phyloP scores from a whole-genome alignment of 2,888 invertebrate species.

The Acrocyrtus sp. region DNA sequence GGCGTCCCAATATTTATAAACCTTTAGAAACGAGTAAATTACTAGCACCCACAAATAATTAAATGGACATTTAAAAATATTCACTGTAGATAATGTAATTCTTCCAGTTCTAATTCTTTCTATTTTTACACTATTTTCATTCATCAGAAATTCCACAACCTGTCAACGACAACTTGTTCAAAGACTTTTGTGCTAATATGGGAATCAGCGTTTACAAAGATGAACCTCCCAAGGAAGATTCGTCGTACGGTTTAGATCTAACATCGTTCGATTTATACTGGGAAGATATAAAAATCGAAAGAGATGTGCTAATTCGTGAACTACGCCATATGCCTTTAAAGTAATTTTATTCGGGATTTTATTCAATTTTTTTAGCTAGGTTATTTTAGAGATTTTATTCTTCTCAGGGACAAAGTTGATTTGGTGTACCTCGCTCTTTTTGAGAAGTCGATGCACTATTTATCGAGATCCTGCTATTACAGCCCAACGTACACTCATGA shows the following conservation, averaged over 20 bases:
- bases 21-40: constrained; percentile 36
- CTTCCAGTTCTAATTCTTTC: neutral
- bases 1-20: constrained; percentile 10
- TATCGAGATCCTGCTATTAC: constrained; percentile 45
- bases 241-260: constrained; percentile 18
- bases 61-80: too few relatives aligned
- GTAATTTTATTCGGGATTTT: constrained; percentile 1
- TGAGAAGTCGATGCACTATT: constrained; percentile 31
- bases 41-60: neutral
- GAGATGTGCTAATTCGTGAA: constrained; percentile 26
- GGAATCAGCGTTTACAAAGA: constrained; percentile 27
- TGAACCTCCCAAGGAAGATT: constrained; percentile 2
- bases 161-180: constrained; percentile 20
- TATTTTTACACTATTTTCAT: neutral
- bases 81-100: neutral
- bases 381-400: neutral
- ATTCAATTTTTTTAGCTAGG: neutral
- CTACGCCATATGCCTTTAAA: constrained; percentile 30
- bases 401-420: constrained; percentile 24
- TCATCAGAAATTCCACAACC: constrained; percentile 38
- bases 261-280: constrained; percentile 38
- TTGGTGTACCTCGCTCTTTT: constrained; percentile 5
- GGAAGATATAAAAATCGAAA: constrained; percentile 47
- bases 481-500: constrained; percentile 34
- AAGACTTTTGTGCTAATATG: constrained; percentile 33